Base-by-base conservation (phyloP, 2,797 vertebrate genomes). In the Coranthus polyacanthus region DNA sequence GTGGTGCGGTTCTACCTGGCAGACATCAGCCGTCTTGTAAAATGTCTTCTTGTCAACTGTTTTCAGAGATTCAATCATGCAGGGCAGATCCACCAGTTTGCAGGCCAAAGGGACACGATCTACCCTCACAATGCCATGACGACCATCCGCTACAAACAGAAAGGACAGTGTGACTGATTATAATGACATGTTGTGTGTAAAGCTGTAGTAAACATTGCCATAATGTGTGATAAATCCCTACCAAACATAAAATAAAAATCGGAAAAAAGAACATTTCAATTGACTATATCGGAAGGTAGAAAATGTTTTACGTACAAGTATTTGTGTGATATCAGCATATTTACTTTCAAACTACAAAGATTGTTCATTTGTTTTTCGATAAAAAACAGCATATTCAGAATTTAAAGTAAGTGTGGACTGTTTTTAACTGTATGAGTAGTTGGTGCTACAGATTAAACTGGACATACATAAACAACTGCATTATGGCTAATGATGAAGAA, bases 11-110 rank as follows among this genome's bases (percentile, higher is more conserved):
- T 71, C 77, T 94, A 99, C 98, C 97, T 99, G 97, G 78, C 95
- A 97, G 78, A 99, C 89, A 86, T 99, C 96, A 0, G 97, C 97
- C 5, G 96, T 98, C 85, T 99, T 97, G 81, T 98, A 98, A 91
- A 98, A 97, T 0, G 94, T 97, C 89, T 97, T 97, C 89, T 96
- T 98, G 89, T 99, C 97, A 12, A 97, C 92, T 0, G 96, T 97
- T 93, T 99, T 99, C 44, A 98, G 81, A 61, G 97, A 97, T 85
- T 94, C 97, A 0, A 94, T 91, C 90, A 96, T 95, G 70, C 97
- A 98, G 18, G 98, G 97, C 75, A 99, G 89, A 79, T 99, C 97
- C 70, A 99, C 97, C 80, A 99, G 82, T 86, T 97, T 97, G 80
- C 96, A 96, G 10, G 96, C 92, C 84, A 99, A 87, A 0, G 96